phyloP scores from a whole-genome alignment of 1,140 invertebrate genomes.

The Conopomorpha cramerella region DNA sequence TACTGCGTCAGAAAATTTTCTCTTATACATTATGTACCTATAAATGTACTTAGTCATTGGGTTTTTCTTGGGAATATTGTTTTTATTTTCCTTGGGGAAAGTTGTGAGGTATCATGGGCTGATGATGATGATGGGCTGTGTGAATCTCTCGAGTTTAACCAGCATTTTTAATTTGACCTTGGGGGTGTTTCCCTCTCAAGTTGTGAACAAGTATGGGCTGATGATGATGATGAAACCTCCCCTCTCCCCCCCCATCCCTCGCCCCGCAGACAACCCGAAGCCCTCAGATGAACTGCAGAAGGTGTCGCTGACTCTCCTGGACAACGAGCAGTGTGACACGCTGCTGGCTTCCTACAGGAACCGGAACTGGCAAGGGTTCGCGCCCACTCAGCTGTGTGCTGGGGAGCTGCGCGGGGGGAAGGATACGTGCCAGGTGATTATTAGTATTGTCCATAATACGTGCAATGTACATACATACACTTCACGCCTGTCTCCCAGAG shows the following conservation, averaged over 20 bases:
- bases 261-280: constrained; percentile 31
- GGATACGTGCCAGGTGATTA: constrained; percentile 73
- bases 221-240: constrained; percentile 44
- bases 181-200: neutral
- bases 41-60: too few relatives aligned
- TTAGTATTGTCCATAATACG: constrained; percentile 24
- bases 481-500: too few relatives aligned
- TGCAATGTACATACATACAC: constrained; percentile 23
- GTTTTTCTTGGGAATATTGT: too few relatives aligned
- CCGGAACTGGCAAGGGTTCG: constrained; percentile 59
- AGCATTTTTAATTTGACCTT: neutral
- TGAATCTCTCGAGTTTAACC: neutral
- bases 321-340: constrained; percentile 59
- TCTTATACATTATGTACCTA: too few relatives aligned
- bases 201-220: constrained; percentile 33
- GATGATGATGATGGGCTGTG: too few relatives aligned
- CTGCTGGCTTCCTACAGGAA: constrained; percentile 44
- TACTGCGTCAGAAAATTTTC: too few relatives aligned
- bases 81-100: too few relatives aligned
- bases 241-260: neutral
- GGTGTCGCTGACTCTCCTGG: constrained; percentile 65
- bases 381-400: constrained; percentile 70
- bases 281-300: constrained; percentile 69
- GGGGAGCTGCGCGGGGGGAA: constrained; percentile 70
- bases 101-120: too few relatives aligned